phyloP scores from a whole-genome alignment of 2,113 vertebrate species.

The Hemichromis elongatus region DNA sequence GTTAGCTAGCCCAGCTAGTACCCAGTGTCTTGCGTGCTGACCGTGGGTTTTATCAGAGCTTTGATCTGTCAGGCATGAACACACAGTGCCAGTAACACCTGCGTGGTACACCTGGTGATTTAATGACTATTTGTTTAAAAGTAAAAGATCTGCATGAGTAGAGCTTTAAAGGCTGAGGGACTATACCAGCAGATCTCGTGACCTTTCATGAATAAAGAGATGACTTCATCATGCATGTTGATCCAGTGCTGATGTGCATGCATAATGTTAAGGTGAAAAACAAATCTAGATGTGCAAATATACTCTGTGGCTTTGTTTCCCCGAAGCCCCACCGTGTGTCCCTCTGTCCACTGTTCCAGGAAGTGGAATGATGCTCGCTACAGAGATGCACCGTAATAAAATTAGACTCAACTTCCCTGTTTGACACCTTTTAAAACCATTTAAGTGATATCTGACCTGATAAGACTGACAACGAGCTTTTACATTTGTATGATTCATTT shows the following conservation, averaged over 20 bases:
- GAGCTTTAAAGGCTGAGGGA: background rate
- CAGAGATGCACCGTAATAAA: background rate
- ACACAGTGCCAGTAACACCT: background rate
- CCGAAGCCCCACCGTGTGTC: background rate
- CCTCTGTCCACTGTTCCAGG: background rate
- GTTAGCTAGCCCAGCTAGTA: background rate
- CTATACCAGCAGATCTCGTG: background rate
- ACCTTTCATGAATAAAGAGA: background rate
- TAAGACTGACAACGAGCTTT: background rate
- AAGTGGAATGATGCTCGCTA: background rate
- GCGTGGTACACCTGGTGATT: background rate
- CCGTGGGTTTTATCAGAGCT: background rate
- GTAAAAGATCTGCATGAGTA: background rate
- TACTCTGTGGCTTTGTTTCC: background rate
- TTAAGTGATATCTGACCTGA: background rate
- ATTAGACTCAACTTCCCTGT: slow-evolving; percentile 3
- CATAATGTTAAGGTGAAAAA: background rate
- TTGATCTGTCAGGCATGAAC: background rate
- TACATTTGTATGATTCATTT: background rate
- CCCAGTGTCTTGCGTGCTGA: fast-evolving
- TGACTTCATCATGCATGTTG: background rate
- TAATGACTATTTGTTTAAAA: background rate
- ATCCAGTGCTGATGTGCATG: fast-evolving
- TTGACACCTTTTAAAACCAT: background rate
- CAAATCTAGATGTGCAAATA: background rate